These are phyloP conservation scores for Graphium colonna DNA, from an alignment of 2,888 invertebrate species.

Conservation along the genomic window DNA sequence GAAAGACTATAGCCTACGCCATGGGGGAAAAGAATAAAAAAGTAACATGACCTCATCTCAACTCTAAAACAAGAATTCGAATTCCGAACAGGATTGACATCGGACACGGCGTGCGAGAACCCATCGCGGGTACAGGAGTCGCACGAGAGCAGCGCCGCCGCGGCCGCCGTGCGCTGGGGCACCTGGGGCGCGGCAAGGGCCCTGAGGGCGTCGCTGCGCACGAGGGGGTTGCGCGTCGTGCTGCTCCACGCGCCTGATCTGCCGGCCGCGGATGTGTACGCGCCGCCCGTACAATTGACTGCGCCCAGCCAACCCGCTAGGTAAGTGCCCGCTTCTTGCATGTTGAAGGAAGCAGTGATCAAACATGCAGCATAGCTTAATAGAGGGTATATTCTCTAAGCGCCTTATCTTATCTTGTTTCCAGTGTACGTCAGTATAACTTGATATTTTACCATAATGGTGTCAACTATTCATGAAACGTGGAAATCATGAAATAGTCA, in stretches of 20 bases:
- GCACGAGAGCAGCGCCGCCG: slow-evolving; percentile 58
- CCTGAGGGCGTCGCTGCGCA: slow-evolving; percentile 83
- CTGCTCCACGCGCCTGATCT: slow-evolving; percentile 86
- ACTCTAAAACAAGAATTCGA: background rate
- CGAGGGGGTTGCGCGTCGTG: slow-evolving; percentile 86
- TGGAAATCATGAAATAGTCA: too few species aligned
- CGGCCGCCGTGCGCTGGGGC: slow-evolving; percentile 84
- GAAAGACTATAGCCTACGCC: too few species aligned
- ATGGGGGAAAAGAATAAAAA: too few species aligned
- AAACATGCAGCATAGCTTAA: too few species aligned
- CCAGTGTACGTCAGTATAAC: too few species aligned
- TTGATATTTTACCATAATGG: too few species aligned
- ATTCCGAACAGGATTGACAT: slow-evolving; percentile 56
- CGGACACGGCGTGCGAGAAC: slow-evolving; percentile 70
- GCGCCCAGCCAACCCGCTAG: slow-evolving; percentile 67
- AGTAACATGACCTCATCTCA: too few species aligned
- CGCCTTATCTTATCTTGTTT: too few species aligned
- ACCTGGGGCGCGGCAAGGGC: slow-evolving; percentile 90
- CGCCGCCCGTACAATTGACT: slow-evolving; percentile 76
- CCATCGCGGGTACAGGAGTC: slow-evolving; percentile 48
- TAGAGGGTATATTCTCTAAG: too few species aligned
- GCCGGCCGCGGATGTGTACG: slow-evolving; percentile 82
- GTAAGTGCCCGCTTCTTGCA: too few species aligned
- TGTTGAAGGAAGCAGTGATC: too few species aligned
- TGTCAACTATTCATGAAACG: too few species aligned